Percentiles rank a stretch among this genome's conserved stretches.
Evolutionary conservation across 2,113 vertebrate species (phyloP).

Genomic region (Poicephalus meyeri): DNA sequence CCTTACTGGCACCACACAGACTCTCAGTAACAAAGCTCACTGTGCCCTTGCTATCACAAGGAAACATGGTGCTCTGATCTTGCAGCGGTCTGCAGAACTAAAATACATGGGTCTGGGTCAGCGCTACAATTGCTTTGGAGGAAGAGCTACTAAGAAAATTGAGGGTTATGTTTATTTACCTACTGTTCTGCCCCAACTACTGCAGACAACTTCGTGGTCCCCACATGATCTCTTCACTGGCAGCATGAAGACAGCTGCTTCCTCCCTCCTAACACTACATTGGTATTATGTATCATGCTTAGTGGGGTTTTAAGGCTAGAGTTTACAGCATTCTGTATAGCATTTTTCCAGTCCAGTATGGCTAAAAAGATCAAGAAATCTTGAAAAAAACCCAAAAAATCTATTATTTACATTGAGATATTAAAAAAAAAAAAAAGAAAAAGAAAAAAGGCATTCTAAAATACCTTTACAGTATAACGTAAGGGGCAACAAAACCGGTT

Average conservation of each 20-base stretch:
- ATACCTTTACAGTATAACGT: neutral
- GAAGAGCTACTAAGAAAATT: neutral
- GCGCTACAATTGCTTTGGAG: neutral
- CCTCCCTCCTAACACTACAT: neutral
- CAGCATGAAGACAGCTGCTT: neutral
- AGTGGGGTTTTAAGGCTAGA: neutral
- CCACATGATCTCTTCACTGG: neutral
- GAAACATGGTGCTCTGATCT: rapidly evolving
- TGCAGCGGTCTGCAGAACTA: neutral
- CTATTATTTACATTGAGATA: neutral
- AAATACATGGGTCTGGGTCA: neutral
- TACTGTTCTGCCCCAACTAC: neutral
- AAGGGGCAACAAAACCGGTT: neutral
- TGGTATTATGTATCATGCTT: neutral
- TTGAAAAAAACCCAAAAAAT: neutral
- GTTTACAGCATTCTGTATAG: neutral
- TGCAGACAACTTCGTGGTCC: neutral
- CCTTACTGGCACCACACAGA: neutral
- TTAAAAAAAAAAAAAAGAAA: neutral
- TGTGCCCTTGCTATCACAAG: neutral
- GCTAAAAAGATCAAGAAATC: neutral
- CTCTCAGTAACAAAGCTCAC: neutral
- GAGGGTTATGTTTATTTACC: neutral
- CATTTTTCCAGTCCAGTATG: neutral
- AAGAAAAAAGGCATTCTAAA: neutral